A percentile compares a stretch with the other conserved stretches of the same genome.
These are phyloP conservation scores for Micropterix aruncella DNA, from an alignment of 2,888 invertebrate genomes.

Conservation along the genomic window DNA sequence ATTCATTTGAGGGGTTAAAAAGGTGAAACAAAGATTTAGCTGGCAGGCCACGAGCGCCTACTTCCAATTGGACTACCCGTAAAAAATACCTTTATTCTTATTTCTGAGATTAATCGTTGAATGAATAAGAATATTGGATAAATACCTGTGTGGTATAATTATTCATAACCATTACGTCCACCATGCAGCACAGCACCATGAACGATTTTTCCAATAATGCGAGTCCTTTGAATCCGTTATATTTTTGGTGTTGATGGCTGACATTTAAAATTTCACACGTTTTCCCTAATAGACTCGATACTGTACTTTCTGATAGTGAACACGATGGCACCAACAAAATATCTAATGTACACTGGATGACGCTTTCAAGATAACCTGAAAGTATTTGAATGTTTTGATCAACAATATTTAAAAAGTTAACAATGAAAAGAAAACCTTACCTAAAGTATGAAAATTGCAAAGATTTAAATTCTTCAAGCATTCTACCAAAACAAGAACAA, in stretches of 20 bases:
- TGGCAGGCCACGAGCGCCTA: too few species aligned
- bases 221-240: slow-evolving; percentile 9
- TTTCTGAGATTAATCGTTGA: too few species aligned
- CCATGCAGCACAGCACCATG: slow-evolving; percentile 7
- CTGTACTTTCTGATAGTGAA: neutral
- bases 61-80: too few species aligned
- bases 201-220: slow-evolving; percentile 10
- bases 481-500: slow-evolving; percentile 19
- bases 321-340: neutral
- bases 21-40: too few species aligned
- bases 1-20: too few species aligned
- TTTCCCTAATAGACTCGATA: neutral
- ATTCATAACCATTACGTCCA: slow-evolving; percentile 5
- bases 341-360: slow-evolving; percentile 8
- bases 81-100: too few species aligned
- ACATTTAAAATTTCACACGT: neutral
- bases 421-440: slow-evolving; percentile 17
- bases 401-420: slow-evolving; percentile 3
- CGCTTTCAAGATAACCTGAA: slow-evolving; percentile 10
- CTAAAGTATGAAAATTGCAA: slow-evolving; percentile 33
- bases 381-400: slow-evolving; percentile 3
- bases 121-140: too few species aligned
- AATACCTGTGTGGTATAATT: too few species aligned
- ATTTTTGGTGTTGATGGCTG: slow-evolving; percentile 2
- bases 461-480: slow-evolving; percentile 29